phyloP scores from a whole-genome alignment of 2,888 invertebrate species.

The Drosophila hamatofila region DNA sequence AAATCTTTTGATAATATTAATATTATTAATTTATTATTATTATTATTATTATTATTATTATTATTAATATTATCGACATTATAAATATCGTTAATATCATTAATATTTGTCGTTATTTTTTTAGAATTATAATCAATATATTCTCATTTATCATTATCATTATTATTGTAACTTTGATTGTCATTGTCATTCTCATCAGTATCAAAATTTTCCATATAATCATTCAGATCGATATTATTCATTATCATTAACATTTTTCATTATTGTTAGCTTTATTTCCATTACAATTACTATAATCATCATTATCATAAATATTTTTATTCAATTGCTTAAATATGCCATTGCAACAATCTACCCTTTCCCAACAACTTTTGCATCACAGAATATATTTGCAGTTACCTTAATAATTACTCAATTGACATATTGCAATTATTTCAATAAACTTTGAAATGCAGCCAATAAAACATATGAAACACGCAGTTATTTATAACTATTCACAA shows the following conservation, averaged over 20 bases:
- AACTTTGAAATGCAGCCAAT: constrained; percentile 6
- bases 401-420: constrained; percentile 7
- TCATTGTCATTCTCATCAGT: background rate
- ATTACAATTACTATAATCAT: background rate
- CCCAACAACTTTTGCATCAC: too few relatives aligned
- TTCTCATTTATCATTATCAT: too few relatives aligned
- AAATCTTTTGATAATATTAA: too few relatives aligned
- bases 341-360: background rate
- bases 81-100: too few relatives aligned
- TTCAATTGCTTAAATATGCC: too few relatives aligned
- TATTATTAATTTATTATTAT: too few relatives aligned
- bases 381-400: background rate
- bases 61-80: too few relatives aligned
- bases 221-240: background rate
- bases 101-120: too few relatives aligned
- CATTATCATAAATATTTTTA: background rate
- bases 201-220: too few relatives aligned
- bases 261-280: too few relatives aligned
- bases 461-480: background rate
- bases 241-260: background rate
- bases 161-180: background rate
- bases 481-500: constrained; percentile 32
- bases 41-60: too few relatives aligned
- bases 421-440: constrained; percentile 15
- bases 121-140: too few relatives aligned